Conservation (phyloP, 2,113 vertebrate species). For the Rhagologus leucostigma region DNA sequence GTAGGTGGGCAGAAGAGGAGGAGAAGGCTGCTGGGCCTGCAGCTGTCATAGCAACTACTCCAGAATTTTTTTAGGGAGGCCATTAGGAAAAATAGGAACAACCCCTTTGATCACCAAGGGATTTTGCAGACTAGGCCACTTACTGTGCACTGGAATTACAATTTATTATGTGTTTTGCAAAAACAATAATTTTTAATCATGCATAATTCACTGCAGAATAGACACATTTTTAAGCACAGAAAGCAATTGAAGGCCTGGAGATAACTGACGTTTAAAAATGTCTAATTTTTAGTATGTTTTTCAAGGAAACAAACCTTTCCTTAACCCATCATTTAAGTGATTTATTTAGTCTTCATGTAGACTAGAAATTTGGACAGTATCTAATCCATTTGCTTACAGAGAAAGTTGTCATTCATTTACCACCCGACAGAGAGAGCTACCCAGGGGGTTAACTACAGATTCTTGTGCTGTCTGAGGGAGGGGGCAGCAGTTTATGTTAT, state of each 20-base stretch:
- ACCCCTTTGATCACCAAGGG: fast-evolving
- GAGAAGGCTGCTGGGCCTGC: not conserved
- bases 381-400: not conserved
- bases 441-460: not conserved
- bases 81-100: not conserved
- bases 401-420: not conserved
- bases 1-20: not conserved
- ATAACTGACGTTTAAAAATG: not conserved
- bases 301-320: not conserved
- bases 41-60: not conserved
- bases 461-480: not conserved
- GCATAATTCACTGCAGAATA: not conserved
- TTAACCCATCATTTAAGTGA: not conserved
- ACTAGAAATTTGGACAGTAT: not conserved
- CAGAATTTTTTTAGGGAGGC: not conserved
- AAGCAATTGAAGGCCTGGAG: not conserved
- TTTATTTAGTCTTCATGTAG: slow-evolving; percentile 4
- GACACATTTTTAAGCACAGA: not conserved
- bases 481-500: not conserved
- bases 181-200: not conserved
- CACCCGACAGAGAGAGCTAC: not conserved
- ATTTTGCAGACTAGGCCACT: not conserved
- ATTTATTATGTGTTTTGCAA: not conserved
- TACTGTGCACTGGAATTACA: not conserved
- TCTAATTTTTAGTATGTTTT: not conserved